Base-by-base conservation (phyloP, 1,140 invertebrate genomes). In the Hyles vespertilio region DNA sequence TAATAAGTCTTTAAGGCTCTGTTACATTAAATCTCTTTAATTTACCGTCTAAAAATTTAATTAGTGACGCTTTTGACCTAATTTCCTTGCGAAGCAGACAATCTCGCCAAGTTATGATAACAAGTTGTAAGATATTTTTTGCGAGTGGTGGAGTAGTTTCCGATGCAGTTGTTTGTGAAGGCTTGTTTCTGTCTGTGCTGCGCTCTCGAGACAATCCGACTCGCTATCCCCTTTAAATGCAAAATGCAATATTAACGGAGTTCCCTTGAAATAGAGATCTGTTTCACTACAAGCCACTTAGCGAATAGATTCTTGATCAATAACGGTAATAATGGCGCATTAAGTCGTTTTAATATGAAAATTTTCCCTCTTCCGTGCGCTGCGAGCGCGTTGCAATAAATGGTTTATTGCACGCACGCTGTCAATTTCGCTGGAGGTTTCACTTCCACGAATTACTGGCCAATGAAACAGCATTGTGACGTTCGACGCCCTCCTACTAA, bases 361-460 rank as follows among this genome's bases (percentile, higher is more conserved):
- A 34, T 51, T 2, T 51, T 33, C 46, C 32, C 4, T 7, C 45
- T 48, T 56, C 22, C 34, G 22, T 48, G 32, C 22, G 33, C 32
- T 70, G 67, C 69, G 59, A 61, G 59, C 67, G 66, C 61, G 62
- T 63, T 73, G 71, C 65, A 74, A 73, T 83, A 81, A 80, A 84
- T 74, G 67, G 64, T 84, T 84, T 81, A 84, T 77, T 75, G 65
- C 67, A 58, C 70, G 63, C 72, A 73, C 72, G 70, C 76, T 84
- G 81, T 83, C 81, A 83, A 79, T 83, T 77, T 68, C 68, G 68
- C 69, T 70, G 71, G 74, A 81, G 76, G 70, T 68, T 40, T 72
- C 72, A 71, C 70, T 75, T 72, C 77, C 64, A 62, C 65, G 67
- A 74, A 75, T 76, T 79, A 81, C 74, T 79, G 78, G 76, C 79